Base-by-base conservation (phyloP, 2,888 invertebrate genomes). In the Aleiodes alternator region DNA sequence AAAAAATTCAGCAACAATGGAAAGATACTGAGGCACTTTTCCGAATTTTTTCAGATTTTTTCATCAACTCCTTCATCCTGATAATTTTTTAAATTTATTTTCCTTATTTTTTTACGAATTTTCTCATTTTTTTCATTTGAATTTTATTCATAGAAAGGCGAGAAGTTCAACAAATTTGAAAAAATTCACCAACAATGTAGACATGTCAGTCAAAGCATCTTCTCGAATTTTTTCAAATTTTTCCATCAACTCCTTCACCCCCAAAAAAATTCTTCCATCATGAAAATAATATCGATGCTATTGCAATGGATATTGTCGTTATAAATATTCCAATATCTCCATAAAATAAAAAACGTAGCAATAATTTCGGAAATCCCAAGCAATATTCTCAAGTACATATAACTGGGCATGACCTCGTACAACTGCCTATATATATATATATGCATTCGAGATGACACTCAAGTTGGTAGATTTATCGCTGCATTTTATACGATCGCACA, bases 391-490 rank as follows among this genome's bases (percentile, higher is more conserved):
- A 64, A 61, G 61, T 9, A 9, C 55, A 55, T 48, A 64, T 64
- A 64, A 64, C 43, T 48, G 64, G 48, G 48, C 43, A 16, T 64
- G 64, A 64, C 64, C 64, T 48, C 38, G 64, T 31, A 14, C 48
- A 48, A 56, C 14, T 8, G 43, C 48, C 16, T 64, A 43, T 64
- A 64, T 43, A 43, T 64, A 43, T 64, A 64, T 43, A 43, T 29
- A 64, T 68, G 16, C 68, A 68, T 38, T 8, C 4, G 51, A 51
- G 51, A 68, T 68, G 68, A 68, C 68, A 53, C 51, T 68, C 68
- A 68, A 68, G 68, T 68, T 31, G 51, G 68, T 51, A 68, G 68
- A 68, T 68, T 68, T 68, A 68, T 68, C 51, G 31, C 31, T 11
- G 8, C 23, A 34, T 68, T 68, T 68, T 51, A 68, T 68, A 68